Percentiles rank a stretch among this genome's conserved stretches.
Evolutionary conservation across 2,113 vertebrate species (phyloP).

Genomic region (Stigmatopora argus): DNA sequence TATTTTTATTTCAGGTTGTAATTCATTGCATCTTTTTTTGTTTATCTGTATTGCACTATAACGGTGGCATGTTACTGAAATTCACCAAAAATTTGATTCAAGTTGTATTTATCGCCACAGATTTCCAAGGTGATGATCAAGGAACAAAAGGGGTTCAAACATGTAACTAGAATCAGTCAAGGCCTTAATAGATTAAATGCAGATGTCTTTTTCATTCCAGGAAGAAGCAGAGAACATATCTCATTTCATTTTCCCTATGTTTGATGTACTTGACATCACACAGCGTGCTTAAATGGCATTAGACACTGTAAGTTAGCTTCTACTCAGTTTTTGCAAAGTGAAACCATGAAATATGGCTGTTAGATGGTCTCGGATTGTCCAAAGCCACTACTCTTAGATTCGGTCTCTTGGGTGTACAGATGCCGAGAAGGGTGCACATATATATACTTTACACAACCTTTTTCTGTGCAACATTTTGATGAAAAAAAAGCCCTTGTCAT

Average conservation of each 20-base stretch:
- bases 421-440: slow-evolving; percentile 22
- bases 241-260: slow-evolving; percentile 1
- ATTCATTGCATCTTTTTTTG: background rate
- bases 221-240: slow-evolving; percentile 12
- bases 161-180: slow-evolving; percentile 10
- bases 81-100: background rate
- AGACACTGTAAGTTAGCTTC: slow-evolving; percentile 7
- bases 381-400: slow-evolving; percentile 25
- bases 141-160: background rate
- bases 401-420: slow-evolving; percentile 21
- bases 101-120: background rate
- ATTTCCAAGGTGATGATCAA: background rate
- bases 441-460: slow-evolving; percentile 15
- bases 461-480: background rate
- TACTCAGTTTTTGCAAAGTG: slow-evolving; percentile 8
- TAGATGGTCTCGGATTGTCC: slow-evolving; percentile 2
- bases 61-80: background rate
- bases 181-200: slow-evolving; percentile 18
- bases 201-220: slow-evolving; percentile 8
- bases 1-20: background rate
- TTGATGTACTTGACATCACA: slow-evolving; percentile 22
- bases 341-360: background rate
- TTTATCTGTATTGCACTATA: background rate
- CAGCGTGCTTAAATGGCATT: slow-evolving; percentile 9
- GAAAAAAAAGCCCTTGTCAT: background rate